Evolutionary conservation across 2,113 vertebrate genomes (phyloP).

Genomic region (Notothenia rossii): DNA sequence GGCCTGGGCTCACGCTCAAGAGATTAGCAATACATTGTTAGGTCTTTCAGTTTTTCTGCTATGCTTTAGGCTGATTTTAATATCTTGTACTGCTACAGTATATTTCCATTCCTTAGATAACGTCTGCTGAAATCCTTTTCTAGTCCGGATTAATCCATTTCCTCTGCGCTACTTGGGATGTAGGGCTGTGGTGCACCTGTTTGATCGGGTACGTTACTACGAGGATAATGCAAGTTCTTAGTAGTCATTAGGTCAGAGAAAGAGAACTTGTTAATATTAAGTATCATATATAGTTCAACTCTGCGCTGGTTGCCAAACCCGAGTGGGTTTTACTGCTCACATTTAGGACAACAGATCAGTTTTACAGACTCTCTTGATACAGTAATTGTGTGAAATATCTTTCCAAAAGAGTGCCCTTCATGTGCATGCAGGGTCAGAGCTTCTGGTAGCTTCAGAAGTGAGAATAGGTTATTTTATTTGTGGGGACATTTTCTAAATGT

Average conservation of each 20-base stretch:
- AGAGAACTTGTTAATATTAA: background rate
- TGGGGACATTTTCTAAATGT: conserved; percentile 20
- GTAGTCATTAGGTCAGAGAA: background rate
- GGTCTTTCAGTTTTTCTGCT: conserved; percentile 31
- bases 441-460: background rate
- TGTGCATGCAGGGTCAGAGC: background rate
- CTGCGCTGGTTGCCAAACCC: background rate
- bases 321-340: background rate
- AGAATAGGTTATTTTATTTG: conserved; percentile 11
- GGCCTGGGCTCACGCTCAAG: conserved; percentile 66
- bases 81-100: background rate
- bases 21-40: conserved; percentile 64
- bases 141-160: background rate
- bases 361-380: too few species aligned
- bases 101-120: background rate
- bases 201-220: background rate
- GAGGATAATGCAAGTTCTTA: background rate
- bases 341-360: background rate
- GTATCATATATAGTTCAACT: background rate
- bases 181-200: background rate
- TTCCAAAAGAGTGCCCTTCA: background rate
- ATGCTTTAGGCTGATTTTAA: conserved; percentile 42
- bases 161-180: background rate
- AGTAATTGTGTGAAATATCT: background rate
- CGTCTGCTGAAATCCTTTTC: background rate